These are phyloP conservation scores for Hirtodrosophila alboralis DNA, from an alignment of 2,888 invertebrate species.

Conservation along the genomic window DNA sequence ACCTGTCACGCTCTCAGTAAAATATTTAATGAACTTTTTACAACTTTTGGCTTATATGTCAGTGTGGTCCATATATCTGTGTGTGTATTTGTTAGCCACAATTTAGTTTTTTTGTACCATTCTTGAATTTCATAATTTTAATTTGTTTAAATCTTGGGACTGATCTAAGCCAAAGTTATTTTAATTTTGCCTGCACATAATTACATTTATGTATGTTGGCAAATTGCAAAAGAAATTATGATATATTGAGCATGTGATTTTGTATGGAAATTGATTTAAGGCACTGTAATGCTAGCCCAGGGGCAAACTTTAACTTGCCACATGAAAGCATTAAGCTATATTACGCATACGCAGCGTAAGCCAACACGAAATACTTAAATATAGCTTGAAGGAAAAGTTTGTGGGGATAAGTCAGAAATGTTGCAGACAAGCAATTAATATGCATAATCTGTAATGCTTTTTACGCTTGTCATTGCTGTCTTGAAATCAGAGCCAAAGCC, in stretches of 20 bases:
- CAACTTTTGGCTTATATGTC: conserved; percentile 35
- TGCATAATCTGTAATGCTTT: conserved; percentile 67
- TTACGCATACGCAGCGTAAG: conserved; percentile 52
- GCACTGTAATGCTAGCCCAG: conserved; percentile 11
- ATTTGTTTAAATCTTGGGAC: conserved; percentile 7
- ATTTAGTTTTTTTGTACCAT: conserved; percentile 10
- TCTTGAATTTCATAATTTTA: conserved; percentile 10
- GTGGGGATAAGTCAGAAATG: conserved; percentile 18
- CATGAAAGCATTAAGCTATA: conserved; percentile 22
- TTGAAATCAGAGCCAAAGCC: conserved; percentile 49
- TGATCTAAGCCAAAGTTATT: too few relatives aligned
- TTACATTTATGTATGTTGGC: too few relatives aligned
- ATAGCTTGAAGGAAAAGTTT: conserved; percentile 19
- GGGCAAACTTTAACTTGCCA: conserved; percentile 6
- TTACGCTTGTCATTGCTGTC: conserved; percentile 45
- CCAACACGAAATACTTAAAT: conserved; percentile 19
- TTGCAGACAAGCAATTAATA: conserved; percentile 63
- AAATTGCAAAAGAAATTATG: conserved; percentile 6
- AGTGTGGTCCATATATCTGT: neutral
- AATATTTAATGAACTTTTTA: conserved; percentile 74
- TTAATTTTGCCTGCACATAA: too few relatives aligned
- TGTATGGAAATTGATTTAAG: conserved; percentile 31
- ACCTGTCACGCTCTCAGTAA: conserved; percentile 54
- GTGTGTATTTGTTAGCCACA: conserved; percentile 2
- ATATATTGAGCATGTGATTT: conserved; percentile 25